Percentiles rank a stretch among this genome's conserved stretches.
phyloP scores from a whole-genome alignment of 1,140 invertebrate genomes.

The Hyles euphorbiae region DNA sequence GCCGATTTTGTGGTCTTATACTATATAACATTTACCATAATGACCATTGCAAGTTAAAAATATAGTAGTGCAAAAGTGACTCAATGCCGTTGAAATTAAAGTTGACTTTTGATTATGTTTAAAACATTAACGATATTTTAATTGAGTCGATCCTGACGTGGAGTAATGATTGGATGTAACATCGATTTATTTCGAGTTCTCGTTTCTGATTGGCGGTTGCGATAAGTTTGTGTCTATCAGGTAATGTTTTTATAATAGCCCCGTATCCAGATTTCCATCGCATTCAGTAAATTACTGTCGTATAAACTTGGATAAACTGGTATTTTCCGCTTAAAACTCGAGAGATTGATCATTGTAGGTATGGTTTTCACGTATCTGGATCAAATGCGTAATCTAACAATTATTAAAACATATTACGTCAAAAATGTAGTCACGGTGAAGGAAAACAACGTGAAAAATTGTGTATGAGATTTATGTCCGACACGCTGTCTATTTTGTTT shows the following conservation, averaged over 20 bases:
- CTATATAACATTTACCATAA: conserved; percentile 71
- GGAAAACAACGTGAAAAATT: too few relatives aligned
- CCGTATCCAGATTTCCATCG: conserved; percentile 26
- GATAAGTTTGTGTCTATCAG: conserved; percentile 71
- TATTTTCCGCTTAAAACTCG: too few relatives aligned
- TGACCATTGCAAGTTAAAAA: conserved; percentile 65
- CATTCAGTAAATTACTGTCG: conserved; percentile 20
- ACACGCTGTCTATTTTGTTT: too few relatives aligned
- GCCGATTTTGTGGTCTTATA: conserved; percentile 73
- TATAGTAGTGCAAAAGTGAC: conserved; percentile 30
- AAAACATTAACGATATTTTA: conserved; percentile 73
- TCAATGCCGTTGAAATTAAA: conserved; percentile 32
- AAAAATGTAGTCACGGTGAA: too few relatives aligned
- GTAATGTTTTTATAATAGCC: conserved; percentile 50
- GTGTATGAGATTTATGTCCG: too few relatives aligned
- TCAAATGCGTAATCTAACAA: too few relatives aligned
- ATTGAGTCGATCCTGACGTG: conserved; percentile 73
- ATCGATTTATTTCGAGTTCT: conserved; percentile 74
- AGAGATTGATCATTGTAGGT: too few relatives aligned
- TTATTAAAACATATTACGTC: too few relatives aligned
- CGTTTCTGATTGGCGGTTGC: conserved; percentile 71
- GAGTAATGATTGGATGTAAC: conserved; percentile 75
- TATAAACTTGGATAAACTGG: background rate
- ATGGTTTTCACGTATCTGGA: too few relatives aligned
- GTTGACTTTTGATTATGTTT: conserved; percentile 49